Evolutionary conservation across 1,140 invertebrate genomes (phyloP).

Genomic region (Bombus affinis): DNA sequence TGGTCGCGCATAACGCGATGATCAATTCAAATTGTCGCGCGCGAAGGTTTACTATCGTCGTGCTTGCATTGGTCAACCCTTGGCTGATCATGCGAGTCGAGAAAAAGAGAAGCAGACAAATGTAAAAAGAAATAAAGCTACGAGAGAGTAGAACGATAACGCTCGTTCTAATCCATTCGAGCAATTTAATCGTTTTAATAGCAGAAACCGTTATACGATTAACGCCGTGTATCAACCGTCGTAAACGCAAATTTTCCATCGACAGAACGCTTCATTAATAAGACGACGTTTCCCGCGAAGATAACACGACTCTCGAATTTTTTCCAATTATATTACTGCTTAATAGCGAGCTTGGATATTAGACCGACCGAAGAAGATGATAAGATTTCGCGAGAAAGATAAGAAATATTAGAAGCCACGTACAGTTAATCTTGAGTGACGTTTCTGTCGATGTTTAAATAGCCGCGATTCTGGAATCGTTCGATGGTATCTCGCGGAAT

Average conservation of each 20-base stretch:
- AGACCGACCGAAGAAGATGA: background rate
- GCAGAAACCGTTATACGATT: constrained; percentile 17
- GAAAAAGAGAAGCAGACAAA: background rate
- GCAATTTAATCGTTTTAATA: constrained; percentile 29
- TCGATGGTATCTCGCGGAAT: background rate
- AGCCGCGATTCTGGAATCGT: background rate
- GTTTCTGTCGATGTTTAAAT: background rate
- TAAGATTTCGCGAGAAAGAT: background rate
- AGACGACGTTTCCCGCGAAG: background rate
- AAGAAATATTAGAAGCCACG: background rate
- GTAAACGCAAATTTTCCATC: constrained; percentile 4
- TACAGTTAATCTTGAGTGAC: background rate
- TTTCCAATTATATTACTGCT: background rate
- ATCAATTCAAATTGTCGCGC: constrained; percentile 42
- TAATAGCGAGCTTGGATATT: background rate
- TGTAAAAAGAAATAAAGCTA: background rate
- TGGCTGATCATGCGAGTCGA: too few relatives aligned
- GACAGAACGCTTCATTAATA: constrained; percentile 15
- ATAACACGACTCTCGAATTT: background rate
- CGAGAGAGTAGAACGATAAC: background rate
- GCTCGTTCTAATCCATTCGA: constrained; percentile 8
- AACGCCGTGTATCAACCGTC: background rate
- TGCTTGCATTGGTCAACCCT: background rate
- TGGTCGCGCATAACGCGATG: constrained; percentile 28
- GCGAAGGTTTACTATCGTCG: background rate